Percentiles rank a stretch among this genome's conserved stretches.
Evolutionary conservation across 2,113 vertebrate genomes (phyloP).

Genomic region (Ascaphus truei): DNA sequence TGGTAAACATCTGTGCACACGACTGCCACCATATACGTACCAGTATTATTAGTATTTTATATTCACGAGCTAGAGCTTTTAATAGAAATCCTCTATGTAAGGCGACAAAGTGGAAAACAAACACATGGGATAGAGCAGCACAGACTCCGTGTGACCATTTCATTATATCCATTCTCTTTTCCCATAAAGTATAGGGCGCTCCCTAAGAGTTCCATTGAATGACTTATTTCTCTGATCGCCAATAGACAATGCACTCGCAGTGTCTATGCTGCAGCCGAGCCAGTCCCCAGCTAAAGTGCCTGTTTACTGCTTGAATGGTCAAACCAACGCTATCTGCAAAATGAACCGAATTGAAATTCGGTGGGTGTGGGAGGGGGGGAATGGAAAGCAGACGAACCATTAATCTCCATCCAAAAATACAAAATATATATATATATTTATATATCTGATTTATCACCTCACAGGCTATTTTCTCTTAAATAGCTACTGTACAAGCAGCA

Average conservation of each 20-base stretch:
- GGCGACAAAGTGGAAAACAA: neutral
- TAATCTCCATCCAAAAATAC: constrained; percentile 36
- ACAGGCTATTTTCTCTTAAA: constrained; percentile 31
- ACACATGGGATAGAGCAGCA: neutral
- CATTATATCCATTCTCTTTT: constrained; percentile 5
- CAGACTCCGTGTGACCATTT: constrained; percentile 4
- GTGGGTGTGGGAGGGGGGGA: neutral
- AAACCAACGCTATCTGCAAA: constrained; percentile 34
- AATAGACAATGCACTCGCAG: constrained; percentile 16
- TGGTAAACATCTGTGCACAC: constrained; percentile 12
- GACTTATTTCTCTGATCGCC: constrained; percentile 18
- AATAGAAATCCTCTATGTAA: neutral
- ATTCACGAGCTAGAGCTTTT: neutral
- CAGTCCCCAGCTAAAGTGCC: constrained; percentile 33
- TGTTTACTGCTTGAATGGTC: constrained; percentile 31
- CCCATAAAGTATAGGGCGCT: neutral
- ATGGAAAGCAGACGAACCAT: neutral
- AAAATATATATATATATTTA: constrained; percentile 21
- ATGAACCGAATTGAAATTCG: constrained; percentile 37
- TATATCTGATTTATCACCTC: constrained; percentile 33
- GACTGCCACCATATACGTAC: neutral
- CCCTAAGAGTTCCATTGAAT: constrained; percentile 25
- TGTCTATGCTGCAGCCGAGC: constrained; percentile 26
- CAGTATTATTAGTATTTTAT: constrained; percentile 3
- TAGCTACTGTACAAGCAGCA: constrained; percentile 19